phyloP scores from a whole-genome alignment of 2,888 invertebrate genomes.

The Rhagium mordax region DNA sequence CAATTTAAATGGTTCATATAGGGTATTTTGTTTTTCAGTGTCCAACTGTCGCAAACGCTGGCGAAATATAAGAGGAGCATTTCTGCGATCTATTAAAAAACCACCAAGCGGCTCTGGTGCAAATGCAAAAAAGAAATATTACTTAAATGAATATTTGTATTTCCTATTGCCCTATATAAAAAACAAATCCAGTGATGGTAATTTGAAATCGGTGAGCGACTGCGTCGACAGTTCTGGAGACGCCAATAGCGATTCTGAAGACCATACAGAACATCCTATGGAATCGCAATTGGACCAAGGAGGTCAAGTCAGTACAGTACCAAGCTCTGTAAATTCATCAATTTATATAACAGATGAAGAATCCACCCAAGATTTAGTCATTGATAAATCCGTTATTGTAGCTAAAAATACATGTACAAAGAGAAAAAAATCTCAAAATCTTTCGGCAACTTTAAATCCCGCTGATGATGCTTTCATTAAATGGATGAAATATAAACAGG shows the following conservation, averaged over 20 bases:
- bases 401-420: slow-evolving; percentile 14
- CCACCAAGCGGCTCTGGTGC: slow-evolving; percentile 4
- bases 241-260: slow-evolving; percentile 20
- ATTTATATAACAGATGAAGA: slow-evolving; percentile 21
- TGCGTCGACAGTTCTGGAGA: slow-evolving; percentile 14
- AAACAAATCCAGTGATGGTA: slow-evolving; percentile 17
- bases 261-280: slow-evolving; percentile 4
- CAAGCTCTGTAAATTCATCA: neutral
- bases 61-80: slow-evolving; percentile 36
- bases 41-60: slow-evolving; percentile 40
- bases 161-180: slow-evolving; percentile 34
- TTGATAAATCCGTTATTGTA: neutral
- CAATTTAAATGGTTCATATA: too few species aligned
- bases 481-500: slow-evolving; percentile 24
- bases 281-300: slow-evolving; percentile 13
- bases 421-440: too few species aligned
- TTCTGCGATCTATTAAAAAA: slow-evolving; percentile 35
- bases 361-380: neutral
- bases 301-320: slow-evolving; percentile 16
- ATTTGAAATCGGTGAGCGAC: slow-evolving; percentile 4
- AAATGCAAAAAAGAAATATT: slow-evolving; percentile 33
- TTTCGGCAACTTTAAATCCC: slow-evolving; percentile 6
- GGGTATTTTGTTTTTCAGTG: slow-evolving; percentile 16
- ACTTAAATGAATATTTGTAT: slow-evolving; percentile 30
- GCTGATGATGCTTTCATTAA: slow-evolving; percentile 26